Evolutionary conservation across 2,113 vertebrate species (phyloP).

Genomic region (Myanophis thanlyinensis): DNA sequence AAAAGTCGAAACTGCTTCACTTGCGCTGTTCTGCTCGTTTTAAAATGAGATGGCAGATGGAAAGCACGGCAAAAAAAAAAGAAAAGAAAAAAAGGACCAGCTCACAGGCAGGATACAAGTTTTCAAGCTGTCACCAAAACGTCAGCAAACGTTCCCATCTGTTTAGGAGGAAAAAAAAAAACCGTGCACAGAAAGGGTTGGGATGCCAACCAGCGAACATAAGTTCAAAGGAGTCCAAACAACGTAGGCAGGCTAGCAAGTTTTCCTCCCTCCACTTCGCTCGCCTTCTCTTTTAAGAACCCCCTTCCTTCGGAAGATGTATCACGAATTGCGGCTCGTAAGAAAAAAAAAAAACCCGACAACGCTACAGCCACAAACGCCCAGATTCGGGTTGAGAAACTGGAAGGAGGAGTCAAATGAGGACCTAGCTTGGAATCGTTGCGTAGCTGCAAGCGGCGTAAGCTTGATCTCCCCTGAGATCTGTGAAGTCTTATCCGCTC

Average conservation of each 20-base stretch:
- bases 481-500: no score
- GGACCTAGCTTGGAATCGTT: neutral
- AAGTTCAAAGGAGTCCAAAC: slow-evolving; percentile 62
- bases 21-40: slow-evolving; percentile 81
- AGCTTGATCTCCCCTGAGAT: no score
- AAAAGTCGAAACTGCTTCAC: slow-evolving; percentile 82
- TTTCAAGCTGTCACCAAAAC: slow-evolving; percentile 81
- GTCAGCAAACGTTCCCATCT: slow-evolving; percentile 81
- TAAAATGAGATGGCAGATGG: slow-evolving; percentile 83
- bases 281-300: neutral
- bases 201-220: slow-evolving; percentile 48
- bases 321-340: neutral
- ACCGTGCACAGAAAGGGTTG: slow-evolving; percentile 55
- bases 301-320: neutral
- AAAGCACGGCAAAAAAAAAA: slow-evolving; percentile 73
- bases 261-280: neutral
- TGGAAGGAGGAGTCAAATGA: neutral
- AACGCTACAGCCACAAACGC: neutral
- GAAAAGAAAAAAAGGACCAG: slow-evolving; percentile 72
- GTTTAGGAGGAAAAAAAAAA: slow-evolving; percentile 68
- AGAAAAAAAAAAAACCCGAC: no score
- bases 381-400: neutral
- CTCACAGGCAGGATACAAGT: slow-evolving; percentile 78
- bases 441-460: neutral
- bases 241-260: slow-evolving; percentile 47